Conservation (phyloP, 2,797 vertebrate genomes). For the Hoplostethus atlanticus region DNA sequence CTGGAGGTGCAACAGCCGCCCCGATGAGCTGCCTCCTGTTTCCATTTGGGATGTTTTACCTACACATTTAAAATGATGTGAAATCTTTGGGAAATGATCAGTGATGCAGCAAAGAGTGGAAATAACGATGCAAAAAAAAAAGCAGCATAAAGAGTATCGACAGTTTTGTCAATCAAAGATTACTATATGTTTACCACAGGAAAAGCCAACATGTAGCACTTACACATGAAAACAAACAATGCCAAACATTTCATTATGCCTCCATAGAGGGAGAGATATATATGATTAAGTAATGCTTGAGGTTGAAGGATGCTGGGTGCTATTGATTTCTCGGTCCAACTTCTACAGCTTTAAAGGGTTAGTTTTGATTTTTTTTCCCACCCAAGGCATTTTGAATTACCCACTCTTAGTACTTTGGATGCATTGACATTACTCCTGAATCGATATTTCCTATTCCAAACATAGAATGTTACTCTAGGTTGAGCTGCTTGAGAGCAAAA, state of each 20-base stretch:
- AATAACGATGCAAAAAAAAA: too few relatives aligned
- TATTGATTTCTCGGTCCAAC: constrained; percentile 23
- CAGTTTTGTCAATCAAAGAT: too few relatives aligned
- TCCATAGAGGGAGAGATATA: background rate
- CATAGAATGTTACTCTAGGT: constrained; percentile 12
- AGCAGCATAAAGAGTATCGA: too few relatives aligned
- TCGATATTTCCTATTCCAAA: constrained; percentile 56
- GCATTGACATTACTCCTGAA: constrained; percentile 28
- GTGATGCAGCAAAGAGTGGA: too few relatives aligned
- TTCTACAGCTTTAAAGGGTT: constrained; percentile 11
- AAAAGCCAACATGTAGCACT: background rate
- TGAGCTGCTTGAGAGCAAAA: background rate
- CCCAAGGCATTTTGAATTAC: constrained; percentile 34
- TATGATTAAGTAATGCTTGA: background rate
- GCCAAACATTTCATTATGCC: background rate
- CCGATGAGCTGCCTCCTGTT: too few relatives aligned
- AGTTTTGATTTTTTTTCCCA: constrained; percentile 27
- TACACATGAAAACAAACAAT: background rate
- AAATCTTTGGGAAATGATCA: too few relatives aligned
- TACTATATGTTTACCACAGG: too few relatives aligned
- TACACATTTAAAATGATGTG: too few relatives aligned
- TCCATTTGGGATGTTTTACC: too few relatives aligned
- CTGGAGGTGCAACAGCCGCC: too few relatives aligned
- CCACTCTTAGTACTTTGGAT: constrained; percentile 30
- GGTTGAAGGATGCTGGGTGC: constrained; percentile 5